Evolutionary conservation across 2,888 invertebrate genomes (phyloP), one percentile per base, ranked within the genome.

Genomic region (Eumacrocentrus americanus): DNA sequence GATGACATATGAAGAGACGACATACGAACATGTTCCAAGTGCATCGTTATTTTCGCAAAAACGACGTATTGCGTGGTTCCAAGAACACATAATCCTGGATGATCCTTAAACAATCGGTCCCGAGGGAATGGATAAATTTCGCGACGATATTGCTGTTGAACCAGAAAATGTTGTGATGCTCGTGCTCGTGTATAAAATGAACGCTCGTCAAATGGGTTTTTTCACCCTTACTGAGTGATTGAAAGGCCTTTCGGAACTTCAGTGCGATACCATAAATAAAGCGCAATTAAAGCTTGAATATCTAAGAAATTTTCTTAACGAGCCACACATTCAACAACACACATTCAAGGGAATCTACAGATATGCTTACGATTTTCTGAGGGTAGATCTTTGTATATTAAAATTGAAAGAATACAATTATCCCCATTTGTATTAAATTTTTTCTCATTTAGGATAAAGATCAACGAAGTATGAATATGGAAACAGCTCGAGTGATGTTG

Each of bases 351-450:
- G 90, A 80, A 92, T 96, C 78, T 96, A 95, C 84, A 87, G 95
- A 90, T 96, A 95, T 85, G 94, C 95, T 73, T 96, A 95, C 83
- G 96, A 96, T 82, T 96, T 96, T 85, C 95, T 95, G 70, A 89
- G 95, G 86, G 95, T 95, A 81, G 87, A 89, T 37, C 56, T 60
- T n/a, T n/a, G n/a, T n/a, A n/a, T n/a, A n/a, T n/a, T n/a, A n/a
- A n/a, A n/a, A n/a, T n/a, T n/a, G n/a, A n/a, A n/a, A n/a, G n/a
- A n/a, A n/a, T n/a, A n/a, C n/a, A n/a, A n/a, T n/a, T n/a, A n/a
- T n/a, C n/a, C n/a, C n/a, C n/a, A n/a, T n/a, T n/a, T n/a, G n/a
- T n/a, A n/a, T n/a, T n/a, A n/a, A n/a, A n/a, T n/a, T n/a, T n/a
- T n/a, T n/a, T n/a, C 76, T n/a, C n/a, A n/a, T 77, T 60, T 78